phyloP scores from a whole-genome alignment of 2,113 vertebrate species.

The Stegastes partitus region DNA sequence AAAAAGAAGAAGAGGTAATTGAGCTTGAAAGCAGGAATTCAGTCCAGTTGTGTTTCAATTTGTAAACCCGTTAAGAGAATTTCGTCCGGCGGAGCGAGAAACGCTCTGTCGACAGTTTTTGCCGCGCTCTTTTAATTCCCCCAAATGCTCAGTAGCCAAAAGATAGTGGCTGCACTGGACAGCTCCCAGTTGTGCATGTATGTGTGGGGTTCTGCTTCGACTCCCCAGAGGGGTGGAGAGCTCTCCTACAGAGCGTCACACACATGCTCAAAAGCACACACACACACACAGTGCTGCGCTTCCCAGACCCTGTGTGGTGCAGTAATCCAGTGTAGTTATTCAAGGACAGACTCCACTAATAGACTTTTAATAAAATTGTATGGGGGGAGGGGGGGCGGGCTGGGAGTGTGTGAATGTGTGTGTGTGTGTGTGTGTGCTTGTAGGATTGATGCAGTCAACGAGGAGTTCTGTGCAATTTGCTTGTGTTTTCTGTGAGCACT shows the following conservation, averaged over 20 bases:
- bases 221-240: constrained; percentile 52
- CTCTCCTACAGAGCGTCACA: constrained; percentile 56
- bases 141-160: neutral
- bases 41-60: constrained; percentile 13
- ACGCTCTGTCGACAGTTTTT: neutral
- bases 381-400: neutral
- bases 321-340: constrained; percentile 66
- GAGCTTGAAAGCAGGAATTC: constrained; percentile 27
- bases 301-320: constrained; percentile 75
- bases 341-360: constrained; percentile 68
- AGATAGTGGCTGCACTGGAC: neutral
- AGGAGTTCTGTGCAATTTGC: neutral
- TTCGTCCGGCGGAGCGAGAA: neutral
- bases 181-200: constrained; percentile 13
- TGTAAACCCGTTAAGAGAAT: constrained; percentile 4
- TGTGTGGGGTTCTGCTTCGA: constrained; percentile 41
- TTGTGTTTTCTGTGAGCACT: neutral
- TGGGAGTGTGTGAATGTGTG: neutral
- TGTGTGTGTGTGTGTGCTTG: constrained; percentile 12
- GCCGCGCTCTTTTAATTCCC: neutral
- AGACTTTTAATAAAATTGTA: constrained; percentile 76
- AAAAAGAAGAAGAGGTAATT: constrained; percentile 6
- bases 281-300: constrained; percentile 36
- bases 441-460: neutral
- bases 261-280: constrained; percentile 14